Conservation (phyloP, 2,888 invertebrate species). For the Tholera decimalis region DNA sequence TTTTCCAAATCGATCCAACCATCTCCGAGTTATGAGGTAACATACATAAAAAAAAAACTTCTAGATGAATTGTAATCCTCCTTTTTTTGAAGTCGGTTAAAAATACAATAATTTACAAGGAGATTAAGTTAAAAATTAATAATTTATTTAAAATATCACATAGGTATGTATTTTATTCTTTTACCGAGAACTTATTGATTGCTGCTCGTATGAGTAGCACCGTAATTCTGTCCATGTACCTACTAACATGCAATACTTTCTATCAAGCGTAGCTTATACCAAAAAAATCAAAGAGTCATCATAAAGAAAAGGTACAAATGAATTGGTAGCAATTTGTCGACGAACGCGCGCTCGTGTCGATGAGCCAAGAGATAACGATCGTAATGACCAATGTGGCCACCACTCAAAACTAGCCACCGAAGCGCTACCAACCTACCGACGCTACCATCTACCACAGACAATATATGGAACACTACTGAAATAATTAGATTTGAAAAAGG, state of each 20-base stretch:
- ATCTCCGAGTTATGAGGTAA: no score
- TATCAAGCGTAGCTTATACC: conserved; percentile 13
- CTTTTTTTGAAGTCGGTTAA: no score
- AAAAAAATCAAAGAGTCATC: conserved; percentile 42
- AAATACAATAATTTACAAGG: no score
- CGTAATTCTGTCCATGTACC: neutral
- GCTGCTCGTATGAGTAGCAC: no score
- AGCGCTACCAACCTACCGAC: conserved; percentile 53
- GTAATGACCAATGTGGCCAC: conserved; percentile 79
- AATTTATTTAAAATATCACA: no score
- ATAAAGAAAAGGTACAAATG: conserved; percentile 61
- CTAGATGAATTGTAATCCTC: no score
- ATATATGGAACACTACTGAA: neutral
- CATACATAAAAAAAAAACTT: no score
- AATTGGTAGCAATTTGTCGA: conserved; percentile 61
- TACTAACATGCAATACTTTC: conserved; percentile 20
- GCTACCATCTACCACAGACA: conserved; percentile 19
- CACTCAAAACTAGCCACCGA: conserved; percentile 74
- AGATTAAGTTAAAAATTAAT: no score
- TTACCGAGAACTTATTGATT: no score
- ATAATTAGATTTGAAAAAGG: neutral
- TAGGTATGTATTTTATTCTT: no score
- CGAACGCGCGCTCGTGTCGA: conserved; percentile 77
- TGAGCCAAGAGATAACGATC: conserved; percentile 78
- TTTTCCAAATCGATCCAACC: no score